Evolutionary conservation across 2,888 invertebrate species (phyloP), one percentile per base, ranked within the genome.

Genomic region (Agrilus mali): DNA sequence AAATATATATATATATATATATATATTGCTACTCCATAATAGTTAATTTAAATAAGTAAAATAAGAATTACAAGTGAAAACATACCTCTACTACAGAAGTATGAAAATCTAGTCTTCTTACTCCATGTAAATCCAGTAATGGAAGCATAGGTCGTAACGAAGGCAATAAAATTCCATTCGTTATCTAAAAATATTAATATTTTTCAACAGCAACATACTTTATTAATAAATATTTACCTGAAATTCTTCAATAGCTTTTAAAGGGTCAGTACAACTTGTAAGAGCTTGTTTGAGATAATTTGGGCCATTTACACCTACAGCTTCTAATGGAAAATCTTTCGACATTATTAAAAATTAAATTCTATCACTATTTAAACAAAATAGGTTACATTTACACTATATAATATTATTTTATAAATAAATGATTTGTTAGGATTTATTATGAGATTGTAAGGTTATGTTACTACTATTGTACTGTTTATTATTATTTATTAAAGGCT

Each of bases 161-260:
- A 1, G 95, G 94, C 38, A 96, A 68, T 43, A 92, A 69, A 55
- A 95, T 89, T 33, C 90, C 90, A 74, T 94, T 93, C 66, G 90
- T 86, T 37, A 89, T 71, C 79, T 88, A 66, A 48, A 50, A 47
- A 33, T 43, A 36, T 43, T 45, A 32, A 34, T 36, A 39, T 13
- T 14, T 38, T 47, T 43, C 15, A 45, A 42, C 14, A 14, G 16
- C 33, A 33, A 20, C 20, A 20, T 17, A 20, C 49, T 51, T 38
- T 34, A 42, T 40, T 36, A 37, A 27, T 31, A 33, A 33, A 16
- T 44, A 47, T 48, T 54, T 63, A 80, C 81, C 72, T 96, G 94
- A 72, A 97, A 97, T 66, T 95, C 94, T 73, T 95, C 94, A 50
- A 97, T 97, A n/a, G 96, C 95, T 70, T 92, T 92, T 33, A 96